Conservation (phyloP, 2,888 invertebrate genomes). For the Lordiphosa andalusiaca region DNA sequence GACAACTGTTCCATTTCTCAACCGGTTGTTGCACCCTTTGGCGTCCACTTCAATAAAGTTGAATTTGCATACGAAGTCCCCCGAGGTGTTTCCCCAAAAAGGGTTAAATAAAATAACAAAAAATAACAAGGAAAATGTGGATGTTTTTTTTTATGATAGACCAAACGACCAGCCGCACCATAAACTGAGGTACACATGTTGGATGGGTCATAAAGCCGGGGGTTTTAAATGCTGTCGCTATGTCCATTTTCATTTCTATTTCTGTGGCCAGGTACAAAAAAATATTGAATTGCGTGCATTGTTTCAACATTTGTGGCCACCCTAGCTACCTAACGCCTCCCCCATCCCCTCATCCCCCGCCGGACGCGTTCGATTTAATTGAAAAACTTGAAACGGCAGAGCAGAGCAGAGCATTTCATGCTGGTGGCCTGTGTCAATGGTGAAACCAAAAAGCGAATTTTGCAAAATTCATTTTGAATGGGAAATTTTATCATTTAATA, state of each 20-base stretch:
- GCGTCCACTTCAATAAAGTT: conserved; percentile 6
- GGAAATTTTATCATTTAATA: conserved; percentile 13
- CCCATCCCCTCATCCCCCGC: too few relatives aligned
- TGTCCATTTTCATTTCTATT: conserved; percentile 13
- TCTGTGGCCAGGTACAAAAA: conserved; percentile 12
- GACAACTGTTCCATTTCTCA: not conserved
- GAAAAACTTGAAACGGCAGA: conserved; percentile 9
- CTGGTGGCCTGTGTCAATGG: not conserved
- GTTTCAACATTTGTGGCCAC: not conserved
- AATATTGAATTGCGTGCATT: conserved; percentile 25
- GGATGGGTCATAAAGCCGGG: conserved; percentile 42
- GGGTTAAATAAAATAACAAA: conserved; percentile 8
- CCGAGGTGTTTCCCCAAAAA: conserved; percentile 30
- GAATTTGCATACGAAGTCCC: conserved; percentile 4
- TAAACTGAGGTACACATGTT: conserved; percentile 31
- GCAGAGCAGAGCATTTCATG: not conserved
- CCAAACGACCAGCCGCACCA: not conserved
- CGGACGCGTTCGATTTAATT: conserved; percentile 9
- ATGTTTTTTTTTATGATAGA: conserved; percentile 26
- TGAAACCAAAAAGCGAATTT: not conserved
- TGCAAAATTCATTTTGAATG: not conserved
- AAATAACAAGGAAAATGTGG: too few relatives aligned
- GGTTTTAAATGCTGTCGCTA: conserved; percentile 22
- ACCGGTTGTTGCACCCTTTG: conserved; percentile 44
- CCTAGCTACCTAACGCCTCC: too few relatives aligned